Evolutionary conservation across 2,113 vertebrate species (phyloP), one percentile per base, ranked within the genome.

Genomic region (Zapus hudsonius): DNA sequence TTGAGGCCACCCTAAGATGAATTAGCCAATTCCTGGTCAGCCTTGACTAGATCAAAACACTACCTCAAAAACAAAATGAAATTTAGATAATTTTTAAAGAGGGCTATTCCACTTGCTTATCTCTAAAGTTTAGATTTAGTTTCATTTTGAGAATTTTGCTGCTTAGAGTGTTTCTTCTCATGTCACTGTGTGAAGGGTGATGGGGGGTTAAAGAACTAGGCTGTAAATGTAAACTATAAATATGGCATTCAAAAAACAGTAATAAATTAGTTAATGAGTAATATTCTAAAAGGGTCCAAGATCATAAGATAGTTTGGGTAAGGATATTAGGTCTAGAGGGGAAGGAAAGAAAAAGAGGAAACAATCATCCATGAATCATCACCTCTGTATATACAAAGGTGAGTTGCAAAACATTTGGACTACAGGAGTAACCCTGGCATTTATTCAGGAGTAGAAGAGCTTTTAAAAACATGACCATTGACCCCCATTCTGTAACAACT

Each of bases 121-220:
- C 69, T 90, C 69, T 83, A 90, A 67, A 83, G 90, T 88, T 90
- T 40, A 80, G 1, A 25, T 36, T 89, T 78, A 80, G 8, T 33
- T 75, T 91, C 25, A n/a, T 67, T 91, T 16, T 69, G 33, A 95
- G 20, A 13, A 52, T 74, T 40, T n/a, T n/a, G 16, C 4, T 84
- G 5, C n/a, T 89, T 27, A 64, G 81, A 70, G 8, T 57, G 5
- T 80, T 87, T 80, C 44, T 84, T 73, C 73, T 72, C 61, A 47
- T 29, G 36, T 47, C 74, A 44, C 20, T 87, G 36, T 84, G 40
- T 31, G 69, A 91, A 74, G 7, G 23, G 1, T 40, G 52, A 70
- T 64, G 70, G 4, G 57, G 1, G 42, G 8, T 59, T 59, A 23
- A 47, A 74, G 70, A 78, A 36, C 29, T n/a, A 25, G 92, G 88